Percentiles rank a stretch among this genome's conserved stretches.
Evolutionary conservation across 1,140 invertebrate genomes (phyloP).

Genomic region (Colletes latitarsis): DNA sequence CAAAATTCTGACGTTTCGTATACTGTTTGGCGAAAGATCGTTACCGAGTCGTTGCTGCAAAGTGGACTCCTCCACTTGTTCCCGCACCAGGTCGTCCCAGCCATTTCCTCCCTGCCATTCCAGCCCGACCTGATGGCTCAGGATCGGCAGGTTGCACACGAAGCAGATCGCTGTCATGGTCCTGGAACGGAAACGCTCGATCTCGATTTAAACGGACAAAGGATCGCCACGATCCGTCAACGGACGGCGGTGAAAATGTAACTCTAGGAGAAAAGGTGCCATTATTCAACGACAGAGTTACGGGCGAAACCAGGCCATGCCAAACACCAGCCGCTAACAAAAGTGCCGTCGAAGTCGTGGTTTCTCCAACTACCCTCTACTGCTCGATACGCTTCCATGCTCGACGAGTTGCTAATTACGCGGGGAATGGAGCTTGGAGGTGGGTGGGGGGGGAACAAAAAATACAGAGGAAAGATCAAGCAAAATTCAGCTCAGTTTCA

Average conservation of each 20-base stretch:
- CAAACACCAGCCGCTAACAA: slow-evolving; percentile 68
- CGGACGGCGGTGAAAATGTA: slow-evolving; percentile 28
- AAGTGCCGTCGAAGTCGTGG: slow-evolving; percentile 54
- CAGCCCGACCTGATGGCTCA: slow-evolving; percentile 95
- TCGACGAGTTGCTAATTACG: neutral
- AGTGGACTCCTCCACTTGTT: slow-evolving; percentile 92
- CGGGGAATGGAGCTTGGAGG: neutral
- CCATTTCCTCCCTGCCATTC: slow-evolving; percentile 96
- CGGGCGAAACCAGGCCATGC: slow-evolving; percentile 76
- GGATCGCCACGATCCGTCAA: neutral
- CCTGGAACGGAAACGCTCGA: slow-evolving; percentile 80
- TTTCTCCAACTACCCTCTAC: slow-evolving; percentile 26
- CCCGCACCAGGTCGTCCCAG: slow-evolving; percentile 93
- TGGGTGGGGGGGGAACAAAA: too few species aligned
- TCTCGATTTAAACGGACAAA: slow-evolving; percentile 21
- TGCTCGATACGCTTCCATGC: slow-evolving; percentile 20
- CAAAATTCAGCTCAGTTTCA: slow-evolving; percentile 1
- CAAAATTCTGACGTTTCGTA: too few species aligned
- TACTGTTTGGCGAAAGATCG: neutral
- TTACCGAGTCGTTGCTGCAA: slow-evolving; percentile 88
- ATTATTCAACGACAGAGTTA: slow-evolving; percentile 65
- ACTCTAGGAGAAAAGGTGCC: slow-evolving; percentile 66
- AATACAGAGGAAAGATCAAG: neutral
- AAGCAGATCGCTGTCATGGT: slow-evolving; percentile 97
- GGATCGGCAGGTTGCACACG: slow-evolving; percentile 96